A percentile compares a stretch with the other conserved stretches of the same genome.
phyloP scores from a whole-genome alignment of 1,140 invertebrate genomes.

The Micrasema longulum region DNA sequence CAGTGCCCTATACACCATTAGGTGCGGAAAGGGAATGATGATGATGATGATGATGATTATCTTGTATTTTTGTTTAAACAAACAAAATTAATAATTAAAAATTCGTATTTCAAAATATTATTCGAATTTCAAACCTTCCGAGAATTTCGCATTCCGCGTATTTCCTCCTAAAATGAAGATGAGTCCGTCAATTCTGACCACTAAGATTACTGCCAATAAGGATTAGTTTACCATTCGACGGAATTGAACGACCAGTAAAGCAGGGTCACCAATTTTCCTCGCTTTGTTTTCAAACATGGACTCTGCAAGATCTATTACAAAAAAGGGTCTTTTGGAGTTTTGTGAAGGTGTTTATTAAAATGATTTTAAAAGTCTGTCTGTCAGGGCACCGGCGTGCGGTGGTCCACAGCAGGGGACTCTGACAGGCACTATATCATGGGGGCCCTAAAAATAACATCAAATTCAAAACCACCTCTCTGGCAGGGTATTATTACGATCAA shows the following conservation, averaged over 20 bases:
- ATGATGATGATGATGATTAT: no score
- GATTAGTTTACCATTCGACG: neutral
- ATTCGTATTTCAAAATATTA: no score
- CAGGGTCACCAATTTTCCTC: neutral
- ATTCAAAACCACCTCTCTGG: conserved; percentile 24
- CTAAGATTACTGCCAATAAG: neutral
- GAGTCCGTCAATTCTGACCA: neutral
- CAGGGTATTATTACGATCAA: conserved; percentile 26
- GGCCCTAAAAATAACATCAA: conserved; percentile 36
- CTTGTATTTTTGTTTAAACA: no score
- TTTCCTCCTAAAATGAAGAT: no score
- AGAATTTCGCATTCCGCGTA: no score
- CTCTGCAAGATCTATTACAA: neutral
- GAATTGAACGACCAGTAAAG: neutral
- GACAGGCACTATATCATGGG: conserved; percentile 23
- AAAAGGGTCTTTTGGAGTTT: neutral
- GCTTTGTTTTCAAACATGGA: no score
- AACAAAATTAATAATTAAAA: no score
- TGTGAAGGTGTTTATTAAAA: conserved; percentile 7
- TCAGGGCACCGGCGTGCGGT: conserved; percentile 20
- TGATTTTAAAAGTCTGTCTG: conserved; percentile 20
- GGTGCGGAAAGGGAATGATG: no score
- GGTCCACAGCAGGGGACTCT: conserved; percentile 15
- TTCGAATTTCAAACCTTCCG: no score
- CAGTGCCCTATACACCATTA: no score